phyloP scores from a whole-genome alignment of 2,113 vertebrate species.

The Scopus umbretta region DNA sequence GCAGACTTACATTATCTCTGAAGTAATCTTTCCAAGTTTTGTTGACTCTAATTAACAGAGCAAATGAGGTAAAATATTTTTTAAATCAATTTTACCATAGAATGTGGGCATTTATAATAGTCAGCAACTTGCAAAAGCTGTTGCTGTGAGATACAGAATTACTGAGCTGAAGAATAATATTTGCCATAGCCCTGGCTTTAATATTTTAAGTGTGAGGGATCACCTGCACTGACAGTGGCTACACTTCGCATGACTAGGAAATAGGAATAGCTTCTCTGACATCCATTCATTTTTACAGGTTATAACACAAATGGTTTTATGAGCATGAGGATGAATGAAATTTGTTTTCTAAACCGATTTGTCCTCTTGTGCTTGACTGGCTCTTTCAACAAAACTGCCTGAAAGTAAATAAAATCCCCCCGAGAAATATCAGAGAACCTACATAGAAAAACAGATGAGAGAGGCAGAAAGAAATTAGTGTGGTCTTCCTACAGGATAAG shows the following conservation, averaged over 20 bases:
- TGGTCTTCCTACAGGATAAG: background rate
- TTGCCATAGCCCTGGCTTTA: background rate
- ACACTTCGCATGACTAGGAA: background rate
- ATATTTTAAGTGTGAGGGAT: slow-evolving; percentile 30
- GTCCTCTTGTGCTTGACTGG: background rate
- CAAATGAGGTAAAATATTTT: background rate
- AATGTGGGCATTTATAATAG: background rate
- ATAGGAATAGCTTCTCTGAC: background rate
- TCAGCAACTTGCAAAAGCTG: background rate
- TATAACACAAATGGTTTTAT: slow-evolving; percentile 17
- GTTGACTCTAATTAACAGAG: slow-evolving; percentile 11
- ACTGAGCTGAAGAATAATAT: background rate
- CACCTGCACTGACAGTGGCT: background rate
- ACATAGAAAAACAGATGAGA: background rate
- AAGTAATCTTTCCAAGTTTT: background rate
- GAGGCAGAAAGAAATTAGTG: background rate
- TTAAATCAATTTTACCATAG: background rate
- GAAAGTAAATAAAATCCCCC: background rate
- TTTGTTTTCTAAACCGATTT: slow-evolving; percentile 4
- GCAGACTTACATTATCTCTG: background rate
- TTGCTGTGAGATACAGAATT: slow-evolving; percentile 27
- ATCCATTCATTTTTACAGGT: background rate
- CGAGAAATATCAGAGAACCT: background rate
- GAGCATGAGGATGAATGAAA: background rate
- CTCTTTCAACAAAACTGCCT: slow-evolving; percentile 2